These are phyloP conservation scores for Danio albolineatus DNA, from an alignment of 2,797 vertebrate genomes.

Conservation along the genomic window DNA sequence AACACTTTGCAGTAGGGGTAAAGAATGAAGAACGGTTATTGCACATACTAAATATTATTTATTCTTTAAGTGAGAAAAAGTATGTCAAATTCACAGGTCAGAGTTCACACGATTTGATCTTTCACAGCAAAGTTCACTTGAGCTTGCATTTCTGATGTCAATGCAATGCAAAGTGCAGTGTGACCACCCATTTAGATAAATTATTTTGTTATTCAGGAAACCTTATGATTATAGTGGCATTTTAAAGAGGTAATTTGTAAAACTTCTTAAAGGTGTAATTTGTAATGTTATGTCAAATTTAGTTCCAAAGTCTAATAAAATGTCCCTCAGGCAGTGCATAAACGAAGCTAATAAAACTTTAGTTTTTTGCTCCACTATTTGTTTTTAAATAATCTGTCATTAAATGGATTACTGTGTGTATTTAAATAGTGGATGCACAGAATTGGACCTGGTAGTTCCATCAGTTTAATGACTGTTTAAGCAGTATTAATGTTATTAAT, in stretches of 20 bases:
- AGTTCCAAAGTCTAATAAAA: too few species aligned
- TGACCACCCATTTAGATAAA: background rate
- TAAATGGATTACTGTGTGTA: too few species aligned
- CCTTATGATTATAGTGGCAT: background rate
- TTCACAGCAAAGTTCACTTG: background rate
- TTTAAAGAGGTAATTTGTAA: background rate
- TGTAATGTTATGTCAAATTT: too few species aligned
- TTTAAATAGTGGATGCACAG: too few species aligned
- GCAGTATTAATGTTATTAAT: too few species aligned
- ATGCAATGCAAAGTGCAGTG: background rate
- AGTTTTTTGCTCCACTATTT: too few species aligned
- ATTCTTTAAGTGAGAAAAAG: background rate
- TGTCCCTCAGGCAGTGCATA: too few species aligned
- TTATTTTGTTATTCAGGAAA: slow-evolving; percentile 1
- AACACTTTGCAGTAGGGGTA: background rate
- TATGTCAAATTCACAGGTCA: background rate
- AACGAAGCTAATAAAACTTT: too few species aligned
- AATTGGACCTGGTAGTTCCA: too few species aligned
- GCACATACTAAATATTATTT: background rate
- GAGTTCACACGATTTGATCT: background rate
- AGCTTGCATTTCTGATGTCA: background rate
- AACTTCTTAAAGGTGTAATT: too few species aligned
- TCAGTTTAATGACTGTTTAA: too few species aligned
- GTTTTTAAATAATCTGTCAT: too few species aligned
- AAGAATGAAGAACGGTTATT: background rate